Evolutionary conservation across 1,140 invertebrate species (phyloP).

Genomic region (Copidosoma floridanum): DNA sequence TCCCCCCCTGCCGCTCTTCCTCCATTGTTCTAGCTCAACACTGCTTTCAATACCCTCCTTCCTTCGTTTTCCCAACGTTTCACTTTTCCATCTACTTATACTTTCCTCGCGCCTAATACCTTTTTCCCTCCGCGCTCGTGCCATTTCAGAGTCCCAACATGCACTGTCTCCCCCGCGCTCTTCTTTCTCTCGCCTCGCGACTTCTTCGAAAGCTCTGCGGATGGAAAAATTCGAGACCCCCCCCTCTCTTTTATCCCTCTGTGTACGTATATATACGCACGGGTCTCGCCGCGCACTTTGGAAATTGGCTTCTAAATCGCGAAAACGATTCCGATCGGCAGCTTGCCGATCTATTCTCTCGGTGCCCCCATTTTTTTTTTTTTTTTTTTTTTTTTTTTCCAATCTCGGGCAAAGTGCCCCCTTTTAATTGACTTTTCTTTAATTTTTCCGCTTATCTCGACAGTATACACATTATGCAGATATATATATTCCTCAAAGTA

Average conservation of each 20-base stretch:
- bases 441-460: neutral
- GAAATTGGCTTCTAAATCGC: conserved; percentile 47
- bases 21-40: conserved; percentile 24
- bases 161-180: neutral
- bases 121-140: neutral
- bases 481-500: too few species aligned
- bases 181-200: neutral
- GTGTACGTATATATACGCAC: conserved; percentile 30
- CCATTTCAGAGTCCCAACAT: neutral
- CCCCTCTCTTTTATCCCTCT: neutral
- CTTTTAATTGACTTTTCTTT: neutral
- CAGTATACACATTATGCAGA: too few species aligned
- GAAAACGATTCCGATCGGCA: conserved; percentile 38
- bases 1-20: neutral
- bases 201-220: too few species aligned
- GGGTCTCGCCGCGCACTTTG: conserved; percentile 45
- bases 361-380: too few species aligned
- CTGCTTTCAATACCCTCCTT: conserved; percentile 21
- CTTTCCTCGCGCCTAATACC: conserved; percentile 4
- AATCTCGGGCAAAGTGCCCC: too few species aligned
- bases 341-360: conserved; percentile 35
- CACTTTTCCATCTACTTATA: conserved; percentile 15
- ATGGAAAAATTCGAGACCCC: too few species aligned
- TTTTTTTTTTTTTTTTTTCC: conserved; percentile 9
- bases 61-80: conserved; percentile 27